A percentile compares a stretch with the other conserved stretches of the same genome.
These are phyloP conservation scores for Rhea americana DNA, from an alignment of 2,113 vertebrate species.

Conservation along the genomic window DNA sequence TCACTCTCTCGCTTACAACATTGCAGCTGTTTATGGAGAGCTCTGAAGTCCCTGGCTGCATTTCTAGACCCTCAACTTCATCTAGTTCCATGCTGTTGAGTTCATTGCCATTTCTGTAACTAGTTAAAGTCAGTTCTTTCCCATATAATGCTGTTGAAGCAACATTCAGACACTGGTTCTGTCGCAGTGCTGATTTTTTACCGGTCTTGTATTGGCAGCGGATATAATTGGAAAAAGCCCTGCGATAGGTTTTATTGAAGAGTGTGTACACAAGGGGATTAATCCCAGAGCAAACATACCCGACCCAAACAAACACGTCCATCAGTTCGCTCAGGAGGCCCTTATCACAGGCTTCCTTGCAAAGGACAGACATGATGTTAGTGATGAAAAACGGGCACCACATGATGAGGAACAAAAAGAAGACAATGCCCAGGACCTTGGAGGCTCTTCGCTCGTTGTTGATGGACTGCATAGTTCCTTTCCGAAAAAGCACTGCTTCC, in stretches of 20 bases:
- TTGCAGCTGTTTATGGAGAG: constrained; percentile 87
- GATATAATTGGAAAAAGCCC: constrained; percentile 95
- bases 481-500: constrained; percentile 81
- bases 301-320: constrained; percentile 97
- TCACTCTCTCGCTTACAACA: constrained; percentile 85
- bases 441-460: constrained; percentile 95
- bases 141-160: constrained; percentile 77
- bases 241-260: constrained; percentile 95
- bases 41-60: constrained; percentile 82
- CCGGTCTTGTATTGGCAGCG: constrained; percentile 84
- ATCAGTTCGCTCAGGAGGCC: constrained; percentile 89
- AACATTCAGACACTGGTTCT: constrained; percentile 84
- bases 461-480: constrained; percentile 98
- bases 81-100: constrained; percentile 74
- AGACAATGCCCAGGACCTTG: constrained; percentile 96
- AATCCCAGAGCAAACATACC: constrained; percentile 95
- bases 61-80: constrained; percentile 80
- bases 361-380: constrained; percentile 93
- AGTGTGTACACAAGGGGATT: constrained; percentile 98
- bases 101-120: constrained; percentile 78
- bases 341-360: constrained; percentile 85
- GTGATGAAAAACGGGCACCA: constrained; percentile 99
- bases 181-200: constrained; percentile 73
- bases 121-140: constrained; percentile 84
- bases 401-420: constrained; percentile 98